These are phyloP conservation scores for Malacoraja senta DNA, from an alignment of 2,797 vertebrate species.

Conservation along the genomic window DNA sequence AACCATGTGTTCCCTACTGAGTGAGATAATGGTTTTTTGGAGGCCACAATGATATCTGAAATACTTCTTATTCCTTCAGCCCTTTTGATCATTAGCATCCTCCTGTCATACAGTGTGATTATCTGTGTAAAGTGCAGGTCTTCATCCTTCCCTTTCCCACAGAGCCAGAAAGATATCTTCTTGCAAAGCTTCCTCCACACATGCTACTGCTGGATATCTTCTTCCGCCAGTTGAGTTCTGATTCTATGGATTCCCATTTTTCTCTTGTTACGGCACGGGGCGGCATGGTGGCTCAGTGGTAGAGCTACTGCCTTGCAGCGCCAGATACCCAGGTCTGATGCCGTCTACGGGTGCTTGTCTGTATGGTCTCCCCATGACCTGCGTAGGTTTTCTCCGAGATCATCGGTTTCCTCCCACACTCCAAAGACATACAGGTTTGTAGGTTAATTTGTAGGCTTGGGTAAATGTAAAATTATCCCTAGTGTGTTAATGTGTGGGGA, in stretches of 20 bases:
- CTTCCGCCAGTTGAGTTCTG: background rate
- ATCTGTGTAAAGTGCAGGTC: background rate
- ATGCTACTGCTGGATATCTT: background rate
- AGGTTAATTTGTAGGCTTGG: no score
- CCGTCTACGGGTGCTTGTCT: no score
- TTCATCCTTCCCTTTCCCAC: background rate
- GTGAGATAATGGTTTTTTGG: background rate
- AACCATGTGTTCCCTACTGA: background rate
- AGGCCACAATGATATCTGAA: background rate
- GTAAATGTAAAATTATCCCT: no score
- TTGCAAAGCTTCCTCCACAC: background rate
- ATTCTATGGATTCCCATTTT: background rate
- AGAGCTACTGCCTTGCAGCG: no score
- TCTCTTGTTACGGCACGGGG: no score
- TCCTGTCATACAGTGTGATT: background rate
- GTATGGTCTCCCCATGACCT: no score
- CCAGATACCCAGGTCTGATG: no score
- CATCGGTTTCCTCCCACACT: no score
- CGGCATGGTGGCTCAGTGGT: no score
- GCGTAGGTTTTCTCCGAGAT: no score
- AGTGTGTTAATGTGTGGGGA: no score
- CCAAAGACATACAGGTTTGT: no score
- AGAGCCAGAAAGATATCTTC: background rate
- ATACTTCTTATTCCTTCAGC: background rate
- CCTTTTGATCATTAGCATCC: background rate